These are phyloP conservation scores for Trichechus manatus DNA, from an alignment of 2,113 vertebrate species.

Conservation along the genomic window DNA sequence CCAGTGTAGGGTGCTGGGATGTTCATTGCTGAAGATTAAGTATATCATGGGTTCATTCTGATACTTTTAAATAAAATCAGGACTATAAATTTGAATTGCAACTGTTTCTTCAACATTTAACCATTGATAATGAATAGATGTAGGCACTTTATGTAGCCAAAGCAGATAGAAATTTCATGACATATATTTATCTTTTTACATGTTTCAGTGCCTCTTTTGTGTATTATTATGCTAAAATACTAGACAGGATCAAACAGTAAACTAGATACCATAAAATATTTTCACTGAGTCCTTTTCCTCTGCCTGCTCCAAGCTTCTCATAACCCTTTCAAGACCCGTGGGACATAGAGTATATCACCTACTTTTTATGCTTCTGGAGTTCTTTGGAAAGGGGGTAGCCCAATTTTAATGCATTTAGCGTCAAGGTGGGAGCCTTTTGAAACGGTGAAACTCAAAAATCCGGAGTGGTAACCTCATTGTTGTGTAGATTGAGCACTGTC, in stretches of 20 bases:
- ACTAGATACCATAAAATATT: not conserved
- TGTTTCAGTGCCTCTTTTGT: not conserved
- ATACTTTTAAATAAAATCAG: constrained; percentile 19
- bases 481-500: no score
- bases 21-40: not conserved
- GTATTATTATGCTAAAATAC: not conserved
- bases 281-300: not conserved
- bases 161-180: not conserved
- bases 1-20: not conserved
- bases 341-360: no score
- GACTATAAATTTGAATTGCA: not conserved
- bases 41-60: not conserved
- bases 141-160: not conserved
- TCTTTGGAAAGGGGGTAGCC: no score
- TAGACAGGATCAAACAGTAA: constrained; percentile 23
- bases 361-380: no score
- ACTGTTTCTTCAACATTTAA: not conserved
- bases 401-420: no score
- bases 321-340: no score
- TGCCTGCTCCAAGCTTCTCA: not conserved
- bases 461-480: no score
- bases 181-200: not conserved
- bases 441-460: no score
- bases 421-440: no score
- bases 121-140: not conserved